A percentile compares a stretch with the other conserved stretches of the same genome.
Conservation (phyloP, 2,888 invertebrate genomes). For the Nomada ruficornis region DNA sequence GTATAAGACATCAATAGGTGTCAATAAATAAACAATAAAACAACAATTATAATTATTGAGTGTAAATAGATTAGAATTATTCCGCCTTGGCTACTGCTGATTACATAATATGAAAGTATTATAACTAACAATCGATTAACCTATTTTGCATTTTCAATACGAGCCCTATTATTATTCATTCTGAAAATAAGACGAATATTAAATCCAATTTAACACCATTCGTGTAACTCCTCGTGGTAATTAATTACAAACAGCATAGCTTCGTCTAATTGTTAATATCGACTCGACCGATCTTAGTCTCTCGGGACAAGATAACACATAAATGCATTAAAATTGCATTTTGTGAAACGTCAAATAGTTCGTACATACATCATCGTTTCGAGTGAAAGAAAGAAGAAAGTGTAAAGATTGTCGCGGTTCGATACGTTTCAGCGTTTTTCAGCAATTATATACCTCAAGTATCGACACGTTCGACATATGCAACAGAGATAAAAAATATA, state of each 20-base stretch:
- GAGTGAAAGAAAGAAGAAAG: constrained; percentile 49
- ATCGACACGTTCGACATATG: not conserved
- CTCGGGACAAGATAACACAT: not conserved
- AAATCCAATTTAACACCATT: not conserved
- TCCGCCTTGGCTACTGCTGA: too few relatives aligned
- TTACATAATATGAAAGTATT: not conserved
- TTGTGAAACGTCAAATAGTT: not conserved
- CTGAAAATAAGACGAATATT: not conserved
- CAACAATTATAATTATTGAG: too few relatives aligned
- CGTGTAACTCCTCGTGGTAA: not conserved
- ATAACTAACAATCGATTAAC: not conserved
- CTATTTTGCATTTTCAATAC: not conserved
- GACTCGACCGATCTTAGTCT: not conserved
- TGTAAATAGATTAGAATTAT: too few relatives aligned
- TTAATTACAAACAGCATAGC: not conserved
- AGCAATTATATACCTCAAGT: not conserved
- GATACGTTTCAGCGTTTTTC: constrained; percentile 21
- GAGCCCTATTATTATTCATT: not conserved
- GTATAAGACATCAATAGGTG: too few relatives aligned
- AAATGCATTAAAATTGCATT: not conserved
- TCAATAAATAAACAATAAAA: too few relatives aligned
- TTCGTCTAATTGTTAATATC: not conserved
- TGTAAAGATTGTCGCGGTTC: constrained; percentile 43
- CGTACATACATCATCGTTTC: constrained; percentile 5
- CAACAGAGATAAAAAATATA: not conserved